phyloP scores from a whole-genome alignment of 2,888 invertebrate genomes.

The Carcina quercana region DNA sequence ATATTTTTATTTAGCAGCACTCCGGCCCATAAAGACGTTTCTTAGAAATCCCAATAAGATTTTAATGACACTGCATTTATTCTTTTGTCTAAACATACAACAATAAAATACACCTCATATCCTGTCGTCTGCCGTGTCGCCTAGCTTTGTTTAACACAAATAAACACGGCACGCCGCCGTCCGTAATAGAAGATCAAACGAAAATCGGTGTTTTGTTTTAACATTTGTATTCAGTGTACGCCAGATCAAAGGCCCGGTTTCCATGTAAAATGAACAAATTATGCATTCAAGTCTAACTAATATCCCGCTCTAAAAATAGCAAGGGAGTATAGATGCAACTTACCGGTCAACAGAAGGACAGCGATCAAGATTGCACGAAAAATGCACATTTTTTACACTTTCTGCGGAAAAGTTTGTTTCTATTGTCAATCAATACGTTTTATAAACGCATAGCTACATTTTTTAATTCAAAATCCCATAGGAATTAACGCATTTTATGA shows the following conservation, averaged over 20 bases:
- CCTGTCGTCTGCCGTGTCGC: not conserved
- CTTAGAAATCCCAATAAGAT: no score
- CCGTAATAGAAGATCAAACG: slow-evolving; percentile 30
- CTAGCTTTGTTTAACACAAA: slow-evolving; percentile 3
- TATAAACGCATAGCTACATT: slow-evolving; percentile 29
- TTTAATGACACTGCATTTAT: no score
- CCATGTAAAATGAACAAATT: slow-evolving; percentile 9
- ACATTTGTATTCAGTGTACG: slow-evolving; percentile 8
- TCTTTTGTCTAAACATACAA: no score
- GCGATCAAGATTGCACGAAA: slow-evolving; percentile 41
- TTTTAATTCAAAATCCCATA: slow-evolving; percentile 31
- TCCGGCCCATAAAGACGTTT: no score
- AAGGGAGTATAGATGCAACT: slow-evolving; percentile 49
- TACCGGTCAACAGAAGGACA: slow-evolving; percentile 56
- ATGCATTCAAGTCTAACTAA: slow-evolving; percentile 10
- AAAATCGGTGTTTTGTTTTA: slow-evolving; percentile 3
- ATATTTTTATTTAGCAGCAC: no score
- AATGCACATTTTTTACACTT: slow-evolving; percentile 50
- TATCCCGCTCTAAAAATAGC: slow-evolving; percentile 56
- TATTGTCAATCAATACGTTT: slow-evolving; percentile 10
- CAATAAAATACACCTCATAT: not conserved
- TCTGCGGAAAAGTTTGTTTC: slow-evolving; percentile 25
- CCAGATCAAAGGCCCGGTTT: slow-evolving; percentile 28
- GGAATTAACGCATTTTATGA: slow-evolving; percentile 27
- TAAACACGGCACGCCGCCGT: slow-evolving; percentile 22